A percentile compares a stretch with the other conserved stretches of the same genome.
These are phyloP conservation scores for Hippocampus kuda DNA, from an alignment of 2,797 vertebrate species.

Conservation along the genomic window DNA sequence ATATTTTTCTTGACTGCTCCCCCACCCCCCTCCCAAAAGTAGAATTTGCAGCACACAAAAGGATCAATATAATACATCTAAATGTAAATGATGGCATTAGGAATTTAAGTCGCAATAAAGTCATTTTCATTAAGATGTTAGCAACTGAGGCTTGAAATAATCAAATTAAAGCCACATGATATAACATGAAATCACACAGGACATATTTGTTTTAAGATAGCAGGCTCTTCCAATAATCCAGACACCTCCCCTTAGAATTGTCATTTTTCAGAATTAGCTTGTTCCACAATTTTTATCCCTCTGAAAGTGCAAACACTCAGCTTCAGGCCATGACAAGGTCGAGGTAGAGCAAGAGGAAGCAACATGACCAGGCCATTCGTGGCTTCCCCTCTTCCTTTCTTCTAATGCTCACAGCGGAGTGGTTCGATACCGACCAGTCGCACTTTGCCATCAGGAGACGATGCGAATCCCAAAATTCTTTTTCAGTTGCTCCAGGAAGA, in stretches of 20 bases:
- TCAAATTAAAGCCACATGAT: background rate
- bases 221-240: slow-evolving; percentile 6
- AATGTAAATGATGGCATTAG: background rate
- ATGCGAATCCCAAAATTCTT: slow-evolving; percentile 82
- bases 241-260: background rate
- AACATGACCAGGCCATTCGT: background rate
- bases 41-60: background rate
- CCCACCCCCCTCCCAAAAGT: background rate
- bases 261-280: background rate
- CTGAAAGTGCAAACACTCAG: background rate
- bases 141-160: background rate
- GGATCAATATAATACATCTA: background rate
- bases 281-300: slow-evolving; percentile 4
- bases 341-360: slow-evolving; percentile 8
- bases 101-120: background rate
- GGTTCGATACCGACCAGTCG: background rate
- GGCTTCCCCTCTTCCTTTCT: slow-evolving; percentile 2
- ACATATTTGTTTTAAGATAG: slow-evolving; percentile 1
- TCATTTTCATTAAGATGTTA: background rate
- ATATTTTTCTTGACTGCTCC: background rate
- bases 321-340: background rate
- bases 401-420: background rate
- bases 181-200: background rate
- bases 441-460: slow-evolving; percentile 60
- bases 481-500: slow-evolving; percentile 92